Percentiles rank a stretch among this genome's conserved stretches.
These are phyloP conservation scores for Cotesia glomerata DNA, from an alignment of 1,140 invertebrate species.

Conservation along the genomic window DNA sequence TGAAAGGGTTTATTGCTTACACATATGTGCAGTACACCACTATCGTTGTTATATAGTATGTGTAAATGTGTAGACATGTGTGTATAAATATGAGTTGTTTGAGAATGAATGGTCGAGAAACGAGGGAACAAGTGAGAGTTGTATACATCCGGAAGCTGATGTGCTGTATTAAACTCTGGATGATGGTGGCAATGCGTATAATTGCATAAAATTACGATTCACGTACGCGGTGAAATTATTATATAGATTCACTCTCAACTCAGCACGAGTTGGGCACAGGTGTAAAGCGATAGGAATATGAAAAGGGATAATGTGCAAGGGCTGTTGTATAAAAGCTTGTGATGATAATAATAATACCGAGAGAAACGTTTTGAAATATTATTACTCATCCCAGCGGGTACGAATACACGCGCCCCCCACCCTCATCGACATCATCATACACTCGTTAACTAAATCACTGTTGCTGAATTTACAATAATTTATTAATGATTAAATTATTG, in stretches of 20 bases:
- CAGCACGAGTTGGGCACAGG: constrained; percentile 30
- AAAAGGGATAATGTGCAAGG: constrained; percentile 8
- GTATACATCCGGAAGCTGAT: constrained; percentile 36
- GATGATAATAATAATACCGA: background rate
- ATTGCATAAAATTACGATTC: constrained; percentile 53
- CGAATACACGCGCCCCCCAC: background rate
- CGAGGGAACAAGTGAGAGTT: constrained; percentile 9
- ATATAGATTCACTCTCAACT: constrained; percentile 14
- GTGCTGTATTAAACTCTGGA: constrained; percentile 16
- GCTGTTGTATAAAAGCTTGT: background rate
- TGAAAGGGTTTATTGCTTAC: background rate
- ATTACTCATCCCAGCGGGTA: constrained; percentile 7
- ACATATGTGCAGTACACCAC: background rate
- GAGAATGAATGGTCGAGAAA: constrained; percentile 1
- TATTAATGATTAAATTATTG: constrained; percentile 39
- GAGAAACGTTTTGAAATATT: constrained; percentile 7
- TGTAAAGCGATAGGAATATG: constrained; percentile 10
- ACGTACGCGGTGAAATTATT: constrained; percentile 29
- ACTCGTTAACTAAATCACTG: constrained; percentile 34
- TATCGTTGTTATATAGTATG: background rate
- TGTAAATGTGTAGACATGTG: background rate
- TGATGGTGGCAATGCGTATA: constrained; percentile 49
- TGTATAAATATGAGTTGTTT: background rate
- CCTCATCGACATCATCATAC: constrained; percentile 19
- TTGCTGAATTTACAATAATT: constrained; percentile 38